phyloP scores from a whole-genome alignment of 1,140 invertebrate species.

The Oedothorax gibbosus region DNA sequence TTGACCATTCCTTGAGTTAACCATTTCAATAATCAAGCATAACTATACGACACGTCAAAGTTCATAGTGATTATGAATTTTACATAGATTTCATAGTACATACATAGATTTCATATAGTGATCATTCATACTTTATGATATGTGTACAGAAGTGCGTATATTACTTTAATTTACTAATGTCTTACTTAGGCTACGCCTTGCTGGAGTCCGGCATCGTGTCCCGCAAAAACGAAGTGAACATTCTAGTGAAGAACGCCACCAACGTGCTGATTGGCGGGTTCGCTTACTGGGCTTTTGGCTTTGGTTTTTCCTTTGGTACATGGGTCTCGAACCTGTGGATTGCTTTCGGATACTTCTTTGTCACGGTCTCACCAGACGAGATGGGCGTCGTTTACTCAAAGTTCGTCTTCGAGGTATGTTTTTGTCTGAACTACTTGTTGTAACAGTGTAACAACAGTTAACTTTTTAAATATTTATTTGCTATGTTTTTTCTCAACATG shows the following conservation, averaged over 20 bases:
- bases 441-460: too few species aligned
- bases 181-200: conserved; percentile 66
- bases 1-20: too few species aligned
- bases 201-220: conserved; percentile 68
- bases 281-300: conserved; percentile 68
- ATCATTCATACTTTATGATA: too few species aligned
- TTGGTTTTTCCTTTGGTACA: conserved; percentile 66
- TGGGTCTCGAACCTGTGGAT: conserved; percentile 58
- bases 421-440: background rate
- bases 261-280: conserved; percentile 67
- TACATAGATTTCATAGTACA: too few species aligned
- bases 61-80: too few species aligned
- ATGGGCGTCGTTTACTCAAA: conserved; percentile 67
- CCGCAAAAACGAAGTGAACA: conserved; percentile 68
- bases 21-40: too few species aligned
- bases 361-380: conserved; percentile 61
- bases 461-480: too few species aligned
- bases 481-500: too few species aligned
- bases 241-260: conserved; percentile 68
- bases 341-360: conserved; percentile 67
- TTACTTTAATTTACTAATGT: too few species aligned
- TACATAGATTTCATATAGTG: too few species aligned
- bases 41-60: too few species aligned
- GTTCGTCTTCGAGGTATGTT: conserved; percentile 67
- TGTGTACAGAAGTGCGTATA: too few species aligned